Conservation (phyloP, 2,888 invertebrate species). For the Chamaedrilus cognettii region DNA sequence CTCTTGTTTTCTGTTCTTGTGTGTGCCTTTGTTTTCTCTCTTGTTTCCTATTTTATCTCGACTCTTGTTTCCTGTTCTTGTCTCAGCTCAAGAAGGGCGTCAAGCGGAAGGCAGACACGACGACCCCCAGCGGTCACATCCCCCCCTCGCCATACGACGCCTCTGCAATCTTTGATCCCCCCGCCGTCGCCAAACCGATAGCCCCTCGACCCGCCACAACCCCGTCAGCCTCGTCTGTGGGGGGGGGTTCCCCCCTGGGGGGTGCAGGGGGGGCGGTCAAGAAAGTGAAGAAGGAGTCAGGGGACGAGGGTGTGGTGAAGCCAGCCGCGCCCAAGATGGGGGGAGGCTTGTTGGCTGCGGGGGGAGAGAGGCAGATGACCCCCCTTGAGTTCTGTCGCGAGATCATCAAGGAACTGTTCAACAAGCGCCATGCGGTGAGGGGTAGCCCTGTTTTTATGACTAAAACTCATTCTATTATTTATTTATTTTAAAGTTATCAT, state of each 20-base stretch:
- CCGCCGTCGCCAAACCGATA: not conserved
- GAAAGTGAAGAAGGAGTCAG: slow-evolving; percentile 5
- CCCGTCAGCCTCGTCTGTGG: too few relatives aligned
- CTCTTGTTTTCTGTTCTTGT: too few relatives aligned
- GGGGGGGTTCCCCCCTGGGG: slow-evolving; percentile 21
- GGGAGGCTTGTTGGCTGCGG: not conserved
- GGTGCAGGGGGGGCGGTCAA: too few relatives aligned
- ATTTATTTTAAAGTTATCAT: too few relatives aligned
- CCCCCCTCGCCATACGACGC: not conserved
- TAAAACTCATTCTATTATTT: too few relatives aligned
- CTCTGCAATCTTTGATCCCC: too few relatives aligned
- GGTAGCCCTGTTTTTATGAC: too few relatives aligned
- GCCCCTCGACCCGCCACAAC: not conserved
- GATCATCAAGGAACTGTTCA: slow-evolving; percentile 60
- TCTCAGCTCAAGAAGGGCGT: slow-evolving; percentile 61
- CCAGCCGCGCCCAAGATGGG: too few relatives aligned
- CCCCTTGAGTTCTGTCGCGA: slow-evolving; percentile 53
- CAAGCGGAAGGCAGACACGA: slow-evolving; percentile 99
- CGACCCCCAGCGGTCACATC: slow-evolving; percentile 68
- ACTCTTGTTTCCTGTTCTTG: not conserved
- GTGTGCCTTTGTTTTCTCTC: too few relatives aligned
- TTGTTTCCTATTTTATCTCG: too few relatives aligned
- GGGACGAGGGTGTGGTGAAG: slow-evolving; percentile 9
- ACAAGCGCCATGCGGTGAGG: slow-evolving; percentile 61
- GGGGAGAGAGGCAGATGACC: too few relatives aligned